These are phyloP conservation scores for Agrotis clavis DNA, from an alignment of 2,888 invertebrate species.

Conservation along the genomic window DNA sequence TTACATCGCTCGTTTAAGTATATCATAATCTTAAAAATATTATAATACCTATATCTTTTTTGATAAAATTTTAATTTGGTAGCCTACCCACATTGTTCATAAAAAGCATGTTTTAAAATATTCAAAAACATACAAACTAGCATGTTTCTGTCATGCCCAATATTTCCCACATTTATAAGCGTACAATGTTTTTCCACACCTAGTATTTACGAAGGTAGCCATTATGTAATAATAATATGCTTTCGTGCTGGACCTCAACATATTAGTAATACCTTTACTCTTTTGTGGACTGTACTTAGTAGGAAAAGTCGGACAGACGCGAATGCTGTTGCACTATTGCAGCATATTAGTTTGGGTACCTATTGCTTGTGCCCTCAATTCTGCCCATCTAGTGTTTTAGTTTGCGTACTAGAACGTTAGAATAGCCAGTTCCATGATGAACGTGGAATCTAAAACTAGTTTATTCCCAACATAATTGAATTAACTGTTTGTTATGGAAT, in stretches of 20 bases:
- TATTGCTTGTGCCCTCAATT: constrained; percentile 49
- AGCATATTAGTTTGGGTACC: constrained; percentile 61
- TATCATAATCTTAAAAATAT: background rate
- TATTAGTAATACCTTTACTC: background rate
- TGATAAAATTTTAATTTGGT: no score
- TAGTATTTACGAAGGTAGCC: no score
- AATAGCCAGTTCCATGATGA: constrained; percentile 36
- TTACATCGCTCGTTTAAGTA: background rate
- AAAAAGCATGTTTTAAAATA: no score
- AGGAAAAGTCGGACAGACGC: constrained; percentile 53
- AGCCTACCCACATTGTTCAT: no score
- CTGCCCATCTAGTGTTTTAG: constrained; percentile 46
- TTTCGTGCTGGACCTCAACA: background rate
- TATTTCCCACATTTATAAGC: no score
- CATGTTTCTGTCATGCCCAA: no score
- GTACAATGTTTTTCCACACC: no score
- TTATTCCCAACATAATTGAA: constrained; percentile 1
- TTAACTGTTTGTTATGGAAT: constrained; percentile 7
- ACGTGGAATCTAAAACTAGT: constrained; percentile 29
- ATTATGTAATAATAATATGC: no score
- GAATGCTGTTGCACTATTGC: constrained; percentile 50
- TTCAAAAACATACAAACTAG: no score
- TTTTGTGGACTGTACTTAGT: constrained; percentile 34
- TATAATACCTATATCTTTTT: no score
- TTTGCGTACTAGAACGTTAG: constrained; percentile 21